Evolutionary conservation across 1,140 invertebrate genomes (phyloP).

Genomic region (Pollicipes pollicipes): DNA sequence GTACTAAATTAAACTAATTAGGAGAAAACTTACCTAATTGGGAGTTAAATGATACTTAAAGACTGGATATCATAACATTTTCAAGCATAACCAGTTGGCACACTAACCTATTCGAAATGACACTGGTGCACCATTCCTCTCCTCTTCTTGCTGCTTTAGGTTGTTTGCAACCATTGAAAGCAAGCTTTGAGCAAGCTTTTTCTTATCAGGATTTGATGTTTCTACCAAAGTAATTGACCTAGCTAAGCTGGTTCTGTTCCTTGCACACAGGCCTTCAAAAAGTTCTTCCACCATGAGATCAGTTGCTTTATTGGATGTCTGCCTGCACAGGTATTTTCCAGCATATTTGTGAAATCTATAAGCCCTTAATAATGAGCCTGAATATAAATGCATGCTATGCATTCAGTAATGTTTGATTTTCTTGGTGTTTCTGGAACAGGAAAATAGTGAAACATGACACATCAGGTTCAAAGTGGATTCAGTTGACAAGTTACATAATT

Average conservation of each 20-base stretch:
- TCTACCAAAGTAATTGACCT: constrained; percentile 18
- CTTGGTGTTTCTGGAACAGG: too few relatives aligned
- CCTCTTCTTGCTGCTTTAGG: constrained; percentile 8
- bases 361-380: background rate
- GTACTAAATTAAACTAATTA: too few relatives aligned
- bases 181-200: constrained; percentile 13
- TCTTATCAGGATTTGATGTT: constrained; percentile 18
- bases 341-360: background rate
- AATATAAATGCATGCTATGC: too few relatives aligned
- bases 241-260: constrained; percentile 16
- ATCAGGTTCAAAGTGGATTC: too few relatives aligned
- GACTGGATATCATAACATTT: constrained; percentile 9
- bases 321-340: background rate
- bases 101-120: constrained; percentile 33
- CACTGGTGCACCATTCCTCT: constrained; percentile 18
- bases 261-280: constrained; percentile 10
- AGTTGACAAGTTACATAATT: too few relatives aligned
- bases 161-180: constrained; percentile 13
- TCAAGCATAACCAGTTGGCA: constrained; percentile 3
- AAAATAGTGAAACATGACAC: too few relatives aligned
- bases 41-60: too few relatives aligned
- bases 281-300: background rate
- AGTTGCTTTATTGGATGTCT: background rate
- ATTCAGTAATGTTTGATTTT: too few relatives aligned
- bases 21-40: too few relatives aligned